phyloP scores from a whole-genome alignment of 1,140 invertebrate genomes.

The Nasonia longicornis region DNA sequence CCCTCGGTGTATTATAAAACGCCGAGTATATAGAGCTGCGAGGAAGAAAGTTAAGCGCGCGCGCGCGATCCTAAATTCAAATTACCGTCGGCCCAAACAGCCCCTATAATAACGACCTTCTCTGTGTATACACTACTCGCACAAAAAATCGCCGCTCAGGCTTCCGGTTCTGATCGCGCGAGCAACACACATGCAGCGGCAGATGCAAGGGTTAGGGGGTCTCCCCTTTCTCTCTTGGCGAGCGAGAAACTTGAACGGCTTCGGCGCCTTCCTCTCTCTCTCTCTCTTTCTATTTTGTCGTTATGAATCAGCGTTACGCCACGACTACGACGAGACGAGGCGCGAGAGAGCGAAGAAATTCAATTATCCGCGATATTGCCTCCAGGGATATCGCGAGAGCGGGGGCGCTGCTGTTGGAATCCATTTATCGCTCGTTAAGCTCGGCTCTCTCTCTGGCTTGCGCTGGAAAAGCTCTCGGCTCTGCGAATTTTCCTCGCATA shows the following conservation, averaged over 20 bases:
- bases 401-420: conserved; percentile 34
- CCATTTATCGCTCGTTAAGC: conserved; percentile 46
- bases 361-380: conserved; percentile 43
- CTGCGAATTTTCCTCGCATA: conserved; percentile 1
- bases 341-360: conserved; percentile 20
- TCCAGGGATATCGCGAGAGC: conserved; percentile 8
- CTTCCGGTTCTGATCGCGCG: conserved; percentile 39
- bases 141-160: conserved; percentile 32
- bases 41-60: neutral
- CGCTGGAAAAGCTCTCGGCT: neutral
- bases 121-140: neutral
- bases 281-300: conserved; percentile 28
- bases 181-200: conserved; percentile 32
- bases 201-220: conserved; percentile 47
- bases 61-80: neutral
- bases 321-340: neutral
- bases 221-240: neutral
- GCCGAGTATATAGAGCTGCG: neutral
- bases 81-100: neutral
- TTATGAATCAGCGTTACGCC: conserved; percentile 41
- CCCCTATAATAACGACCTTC: neutral
- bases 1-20: neutral
- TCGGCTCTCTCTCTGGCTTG: conserved; percentile 12
- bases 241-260: conserved; percentile 45
- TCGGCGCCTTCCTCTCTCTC: conserved; percentile 30